phyloP scores from a whole-genome alignment of 2,797 vertebrate genomes.

The Oryzias dopingdopingensis region DNA sequence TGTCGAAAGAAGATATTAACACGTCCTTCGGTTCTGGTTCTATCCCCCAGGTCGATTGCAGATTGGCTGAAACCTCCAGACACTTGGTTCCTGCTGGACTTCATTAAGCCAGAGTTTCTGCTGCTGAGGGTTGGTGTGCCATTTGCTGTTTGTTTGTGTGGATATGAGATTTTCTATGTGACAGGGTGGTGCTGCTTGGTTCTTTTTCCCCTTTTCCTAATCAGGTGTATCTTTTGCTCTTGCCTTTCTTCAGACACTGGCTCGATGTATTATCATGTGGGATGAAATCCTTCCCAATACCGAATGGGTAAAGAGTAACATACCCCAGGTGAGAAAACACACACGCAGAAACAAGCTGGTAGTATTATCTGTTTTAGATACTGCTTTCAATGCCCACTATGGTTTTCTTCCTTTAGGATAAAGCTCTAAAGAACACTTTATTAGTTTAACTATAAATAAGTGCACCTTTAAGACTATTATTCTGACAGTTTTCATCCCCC shows the following conservation, averaged over 20 bases:
- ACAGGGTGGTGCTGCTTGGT: neutral
- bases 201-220: conserved; percentile 19
- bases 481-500: no score
- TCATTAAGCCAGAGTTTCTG: conserved; percentile 98
- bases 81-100: conserved; percentile 97
- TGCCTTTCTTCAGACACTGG: conserved; percentile 82
- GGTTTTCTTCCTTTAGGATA: neutral
- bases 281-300: conserved; percentile 94
- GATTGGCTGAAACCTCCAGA: conserved; percentile 97
- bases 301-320: conserved; percentile 96
- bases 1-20: conserved; percentile 54
- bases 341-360: neutral
- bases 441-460: no score
- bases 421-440: no score
- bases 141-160: neutral
- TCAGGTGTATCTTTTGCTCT: conserved; percentile 7
- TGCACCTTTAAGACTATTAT: no score
- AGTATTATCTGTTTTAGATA: neutral
- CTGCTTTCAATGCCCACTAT: neutral
- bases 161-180: neutral
- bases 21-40: conserved; percentile 52
- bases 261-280: conserved; percentile 97
- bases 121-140: conserved; percentile 85
- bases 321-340: conserved; percentile 86
- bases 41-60: conserved; percentile 87